Base-by-base conservation (phyloP, 2,113 vertebrate genomes). In the Emberiza fucata region DNA sequence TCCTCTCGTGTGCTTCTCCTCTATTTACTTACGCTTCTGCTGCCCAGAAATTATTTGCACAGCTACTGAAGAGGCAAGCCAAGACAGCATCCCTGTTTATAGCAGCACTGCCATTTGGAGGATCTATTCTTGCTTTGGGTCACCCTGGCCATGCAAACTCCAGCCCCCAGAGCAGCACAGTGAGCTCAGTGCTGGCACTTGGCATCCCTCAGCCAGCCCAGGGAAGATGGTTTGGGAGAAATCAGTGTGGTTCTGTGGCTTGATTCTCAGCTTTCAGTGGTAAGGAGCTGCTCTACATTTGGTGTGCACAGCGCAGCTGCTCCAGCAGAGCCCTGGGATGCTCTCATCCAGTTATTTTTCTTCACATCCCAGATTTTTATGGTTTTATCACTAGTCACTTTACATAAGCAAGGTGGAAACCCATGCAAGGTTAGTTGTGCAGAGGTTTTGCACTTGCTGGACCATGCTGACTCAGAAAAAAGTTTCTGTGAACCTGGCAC, bases 341-440 rank as follows among this genome's bases (percentile, higher is more conserved):
- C 80, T 29, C 54, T 91, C 82, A 29, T 72, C 66, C 78, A 70
- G 53, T 21, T 79, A 2, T 59, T 59, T 50, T 16, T 0, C 23
- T 81, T 81, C 68, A 72, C 54, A 35, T 17, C 1, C 39, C 0
- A 0, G 35, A 45, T 69, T 95, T 92, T 56, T 69, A 54, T 53
- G 5, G 7, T 33, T 92, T 92, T 90, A 76, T 79, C 42, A 9
- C 40, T 89, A 53, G 81, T 72, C n/a, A 18, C 45, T 85, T 95
- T 61, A 80, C 53, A 79, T 85, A 90, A 95, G 33, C 39, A 9
- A 11, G 19, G 57, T 70, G 53, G 48, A 64, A 95, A 81, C 65
- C 40, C 31, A 75, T 27, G 48, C 57, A 61, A 82, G 29, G 42
- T 82, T 85, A 79, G 24, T 13, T 28, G 12, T 5, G 15, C 19